Evolutionary conservation across 2,797 vertebrate genomes (phyloP), one percentile per base, ranked within the genome.

Genomic region (Pempheris klunzingeri): DNA sequence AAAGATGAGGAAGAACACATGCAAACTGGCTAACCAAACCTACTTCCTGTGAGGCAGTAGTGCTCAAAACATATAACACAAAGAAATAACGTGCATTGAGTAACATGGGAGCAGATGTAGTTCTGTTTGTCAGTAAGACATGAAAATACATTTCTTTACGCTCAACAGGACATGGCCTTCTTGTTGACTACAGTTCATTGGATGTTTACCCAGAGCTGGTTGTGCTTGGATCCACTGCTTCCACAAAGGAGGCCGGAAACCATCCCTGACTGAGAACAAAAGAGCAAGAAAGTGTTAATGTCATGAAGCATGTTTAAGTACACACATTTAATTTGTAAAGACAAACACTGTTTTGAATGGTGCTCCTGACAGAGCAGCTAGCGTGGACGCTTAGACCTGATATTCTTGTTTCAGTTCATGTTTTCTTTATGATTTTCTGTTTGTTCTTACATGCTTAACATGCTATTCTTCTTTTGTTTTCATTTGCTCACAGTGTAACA

Each of bases 191-290:
- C 4, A 13, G 41, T 72, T 26, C 0, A 38, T 18, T 36, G 17
- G 20, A 17, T 67, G 26, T 69, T 93, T 86, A 95, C 95, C 90
- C 86, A 59, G 54, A 66, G 62, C 49, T 71, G 32, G 65, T 14
- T 13, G 77, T 59, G 57, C 5, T 50, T 26, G 74, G 72, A 50
- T 95, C 95, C 76, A 96, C 7, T 49, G 94, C 89, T 85, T 96
- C 96, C 74, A 97, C 96, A 5, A 95, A 99, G 26, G 96, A 87
- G 85, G 96, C 96, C 0, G 98, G 98, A 89, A 99, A 99, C 98
- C 98, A 99, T 78, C 98, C 98, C 1, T 94, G 95, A 46, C 98
- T 99, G 93, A 6, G 66, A 59, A 68, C 53, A 69, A 74, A 47
- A 46, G 20, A 43, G 47, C 22, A 12, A 52, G 12, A 64, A 10